Evolutionary conservation across 2,797 vertebrate genomes (phyloP), one percentile per base, ranked within the genome.

Genomic region (Setipinna tenuifilis): DNA sequence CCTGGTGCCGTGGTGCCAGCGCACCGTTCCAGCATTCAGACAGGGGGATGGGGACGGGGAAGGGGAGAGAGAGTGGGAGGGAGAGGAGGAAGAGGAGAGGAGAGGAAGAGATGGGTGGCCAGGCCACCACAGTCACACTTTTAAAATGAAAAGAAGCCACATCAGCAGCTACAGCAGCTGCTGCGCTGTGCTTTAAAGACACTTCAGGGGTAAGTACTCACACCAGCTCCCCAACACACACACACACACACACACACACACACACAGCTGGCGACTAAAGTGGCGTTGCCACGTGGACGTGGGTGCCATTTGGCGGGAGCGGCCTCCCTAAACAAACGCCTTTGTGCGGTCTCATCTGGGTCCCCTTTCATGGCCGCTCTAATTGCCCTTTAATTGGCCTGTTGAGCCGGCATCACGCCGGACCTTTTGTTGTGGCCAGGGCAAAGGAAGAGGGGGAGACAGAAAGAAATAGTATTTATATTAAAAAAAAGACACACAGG

Each of bases 361-460:
- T 4, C 71, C 50, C 71, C 71, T 91, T 90, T 92, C 80, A 88
- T 87, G 88, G 88, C 87, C 91, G 92, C 89, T 85, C 90, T 85
- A 87, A 90, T 78, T 81, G 86, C 86, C 83, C 84, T 89, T 87
- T 90, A 88, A 88, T 82, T n/a, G 44, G 82, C 84, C 87, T 83
- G 61, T 89, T 46, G 86, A 83, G 85, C 82, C 17, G 86, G 85
- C 83, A 90, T 90, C 86, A 87, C 31, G 89, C 86, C 16, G 54
- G 81, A 88, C 84, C 82, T 84, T 88, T 23, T 82, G 85, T 3
- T 28, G 57, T 75, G 21, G 68, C 62, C 54, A 21, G 78, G 19
- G 1, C 35, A 78, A 31, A 41, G 71, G 71, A 78, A 78, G 71
- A 78, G 41, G 50, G 9, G 14, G 50, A 57, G 71, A 31, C 31